Evolutionary conservation across 2,888 invertebrate genomes (phyloP).

Genomic region (Troides aeacus): DNA sequence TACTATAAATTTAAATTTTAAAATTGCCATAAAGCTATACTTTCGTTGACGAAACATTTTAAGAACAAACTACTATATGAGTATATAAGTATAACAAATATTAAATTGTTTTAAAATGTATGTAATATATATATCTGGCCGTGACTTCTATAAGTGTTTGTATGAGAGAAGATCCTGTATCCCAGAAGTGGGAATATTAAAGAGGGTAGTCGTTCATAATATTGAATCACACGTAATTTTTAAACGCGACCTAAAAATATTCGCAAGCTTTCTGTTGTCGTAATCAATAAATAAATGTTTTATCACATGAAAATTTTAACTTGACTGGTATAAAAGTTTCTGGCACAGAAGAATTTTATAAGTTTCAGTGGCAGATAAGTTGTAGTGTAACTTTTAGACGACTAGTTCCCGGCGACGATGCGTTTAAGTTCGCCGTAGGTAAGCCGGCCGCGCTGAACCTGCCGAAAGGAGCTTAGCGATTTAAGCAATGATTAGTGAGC

Average conservation of each 20-base stretch:
- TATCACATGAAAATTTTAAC: too few relatives aligned
- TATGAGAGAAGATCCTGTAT: too few relatives aligned
- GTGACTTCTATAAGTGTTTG: too few relatives aligned
- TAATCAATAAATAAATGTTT: too few relatives aligned
- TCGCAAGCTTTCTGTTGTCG: too few relatives aligned
- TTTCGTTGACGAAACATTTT: conserved; percentile 28
- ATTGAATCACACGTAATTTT: too few relatives aligned
- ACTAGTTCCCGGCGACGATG: not conserved
- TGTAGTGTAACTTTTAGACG: not conserved
- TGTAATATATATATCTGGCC: not conserved
- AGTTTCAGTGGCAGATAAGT: too few relatives aligned
- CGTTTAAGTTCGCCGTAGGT: conserved; percentile 32
- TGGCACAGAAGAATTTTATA: too few relatives aligned
- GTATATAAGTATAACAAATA: conserved; percentile 26
- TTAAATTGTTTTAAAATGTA: not conserved
- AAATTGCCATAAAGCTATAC: conserved; percentile 21
- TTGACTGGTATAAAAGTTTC: too few relatives aligned
- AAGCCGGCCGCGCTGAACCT: conserved; percentile 36
- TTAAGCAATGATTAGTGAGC: conserved; percentile 49
- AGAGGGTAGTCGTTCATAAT: too few relatives aligned
- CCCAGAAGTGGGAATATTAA: too few relatives aligned
- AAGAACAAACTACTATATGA: conserved; percentile 37
- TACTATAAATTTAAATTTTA: conserved; percentile 21
- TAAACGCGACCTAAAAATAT: too few relatives aligned
- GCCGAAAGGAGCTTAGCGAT: conserved; percentile 46